Evolutionary conservation across 2,797 vertebrate species (phyloP), one percentile per base, ranked within the genome.

Genomic region (Manis crassicaudata): DNA sequence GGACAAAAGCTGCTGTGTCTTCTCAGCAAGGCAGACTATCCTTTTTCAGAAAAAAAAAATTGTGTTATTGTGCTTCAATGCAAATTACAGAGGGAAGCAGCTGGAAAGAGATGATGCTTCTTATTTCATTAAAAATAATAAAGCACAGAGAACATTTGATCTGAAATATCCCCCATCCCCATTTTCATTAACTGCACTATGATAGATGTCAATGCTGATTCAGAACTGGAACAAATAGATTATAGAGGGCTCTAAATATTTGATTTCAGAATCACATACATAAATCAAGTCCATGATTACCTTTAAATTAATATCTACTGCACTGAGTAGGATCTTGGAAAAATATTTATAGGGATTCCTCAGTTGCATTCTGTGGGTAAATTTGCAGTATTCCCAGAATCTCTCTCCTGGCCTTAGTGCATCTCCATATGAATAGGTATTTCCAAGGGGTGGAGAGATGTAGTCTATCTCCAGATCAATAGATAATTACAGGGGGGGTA

Each of bases 121-220:
- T 65, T 77, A 91, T 96, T 96, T 95, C 94, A 89, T 86, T 97
- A 90, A 96, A 95, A 96, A 96, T 80, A 88, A 63, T 93, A 88
- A 82, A 95, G 50, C 18, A 75, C 58, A 50, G 81, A 79, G 20
- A 92, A 23, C 50, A 95, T 94, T 97, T 96, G 75, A 80, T 37
- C 56, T 80, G 60, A 91, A 77, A 93, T 89, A 60, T 32, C 16
- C 37, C 80, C 72, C n/a, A 85, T 27, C 56, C 43, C 17, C 86
- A 73, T 90, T 96, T 82, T 81, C 75, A 93, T 79, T 87, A 92
- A 88, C 76, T 65, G 4, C 14, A 60, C 18, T 92, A 63, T 60
- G 90, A 84, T 83, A 82, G 82, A 83, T 89, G 89, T 75, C 29
- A 65, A 72, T 16, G 76, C 58, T 73, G 80, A 96, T 77, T 97